Evolutionary conservation across 2,888 invertebrate species (phyloP).

Genomic region (Ophion obscuratus): DNA sequence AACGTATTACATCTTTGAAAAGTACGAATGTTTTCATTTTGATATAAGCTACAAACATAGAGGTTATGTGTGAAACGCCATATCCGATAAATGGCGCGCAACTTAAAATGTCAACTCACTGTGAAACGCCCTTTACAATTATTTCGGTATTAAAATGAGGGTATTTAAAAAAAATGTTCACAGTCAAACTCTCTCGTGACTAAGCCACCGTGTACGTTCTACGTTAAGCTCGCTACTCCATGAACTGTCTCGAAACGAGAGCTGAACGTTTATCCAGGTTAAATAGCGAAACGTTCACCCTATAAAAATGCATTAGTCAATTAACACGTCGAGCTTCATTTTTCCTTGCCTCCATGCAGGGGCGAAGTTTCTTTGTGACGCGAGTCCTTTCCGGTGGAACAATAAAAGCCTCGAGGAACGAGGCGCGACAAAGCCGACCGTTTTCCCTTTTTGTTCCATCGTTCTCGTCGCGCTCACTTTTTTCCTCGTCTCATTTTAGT

Average conservation of each 20-base stretch:
- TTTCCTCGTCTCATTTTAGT: neutral
- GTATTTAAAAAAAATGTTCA: too few species aligned
- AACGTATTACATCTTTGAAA: too few species aligned
- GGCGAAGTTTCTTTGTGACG: constrained; percentile 2
- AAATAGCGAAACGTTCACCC: constrained; percentile 4
- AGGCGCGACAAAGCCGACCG: constrained; percentile 20
- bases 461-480: neutral
- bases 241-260: neutral
- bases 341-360: neutral
- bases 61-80: too few species aligned
- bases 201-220: too few species aligned
- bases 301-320: constrained; percentile 36
- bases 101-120: too few species aligned
- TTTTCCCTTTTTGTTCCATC: constrained; percentile 4
- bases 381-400: constrained; percentile 10
- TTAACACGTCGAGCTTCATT: constrained; percentile 35
- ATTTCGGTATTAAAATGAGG: neutral
- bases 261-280: neutral
- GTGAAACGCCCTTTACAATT: too few species aligned
- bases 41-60: too few species aligned
- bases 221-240: too few species aligned
- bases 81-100: too few species aligned
- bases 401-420: constrained; percentile 20
- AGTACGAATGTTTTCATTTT: too few species aligned
- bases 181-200: too few species aligned